Conservation (phyloP, 1,140 invertebrate species). For the Sminthurinus signatus region DNA sequence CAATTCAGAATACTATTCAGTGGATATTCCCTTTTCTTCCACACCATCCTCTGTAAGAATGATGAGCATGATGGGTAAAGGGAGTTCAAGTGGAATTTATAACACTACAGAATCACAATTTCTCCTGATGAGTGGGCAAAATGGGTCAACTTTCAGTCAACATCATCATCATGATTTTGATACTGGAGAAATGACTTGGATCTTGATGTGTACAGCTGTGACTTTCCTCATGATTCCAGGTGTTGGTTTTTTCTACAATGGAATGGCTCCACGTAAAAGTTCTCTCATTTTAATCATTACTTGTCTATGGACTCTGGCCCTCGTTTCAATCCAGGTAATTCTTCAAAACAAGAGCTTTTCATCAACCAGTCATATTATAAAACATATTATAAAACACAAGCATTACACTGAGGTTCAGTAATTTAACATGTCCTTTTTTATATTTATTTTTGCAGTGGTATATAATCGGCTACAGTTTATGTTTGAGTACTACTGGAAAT, state of each 20-base stretch:
- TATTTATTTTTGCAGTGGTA: slow-evolving; percentile 31
- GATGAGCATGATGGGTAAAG: no score
- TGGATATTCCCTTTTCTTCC: no score
- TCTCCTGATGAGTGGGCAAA: no score
- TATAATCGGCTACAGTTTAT: slow-evolving; percentile 32
- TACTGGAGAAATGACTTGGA: slow-evolving; percentile 26
- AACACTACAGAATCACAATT: no score
- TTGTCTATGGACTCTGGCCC: slow-evolving; percentile 30
- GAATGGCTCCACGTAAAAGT: slow-evolving; percentile 33
- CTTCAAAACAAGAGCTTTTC: background rate
- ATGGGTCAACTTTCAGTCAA: no score
- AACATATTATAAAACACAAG: background rate
- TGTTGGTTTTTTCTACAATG: slow-evolving; percentile 37
- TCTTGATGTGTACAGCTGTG: slow-evolving; percentile 28
- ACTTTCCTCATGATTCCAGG: slow-evolving; percentile 34
- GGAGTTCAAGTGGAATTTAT: no score
- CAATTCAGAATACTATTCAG: no score
- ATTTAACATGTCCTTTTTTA: no score
- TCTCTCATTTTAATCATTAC: slow-evolving; percentile 28
- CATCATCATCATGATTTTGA: slow-evolving; percentile 5
- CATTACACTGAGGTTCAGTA: background rate
- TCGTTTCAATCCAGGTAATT: slow-evolving; percentile 34
- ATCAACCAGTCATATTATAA: background rate
- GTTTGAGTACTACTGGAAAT: slow-evolving; percentile 31
- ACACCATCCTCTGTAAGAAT: no score